phyloP scores from a whole-genome alignment of 2,797 vertebrate species.

The Oreortyx pictus region DNA sequence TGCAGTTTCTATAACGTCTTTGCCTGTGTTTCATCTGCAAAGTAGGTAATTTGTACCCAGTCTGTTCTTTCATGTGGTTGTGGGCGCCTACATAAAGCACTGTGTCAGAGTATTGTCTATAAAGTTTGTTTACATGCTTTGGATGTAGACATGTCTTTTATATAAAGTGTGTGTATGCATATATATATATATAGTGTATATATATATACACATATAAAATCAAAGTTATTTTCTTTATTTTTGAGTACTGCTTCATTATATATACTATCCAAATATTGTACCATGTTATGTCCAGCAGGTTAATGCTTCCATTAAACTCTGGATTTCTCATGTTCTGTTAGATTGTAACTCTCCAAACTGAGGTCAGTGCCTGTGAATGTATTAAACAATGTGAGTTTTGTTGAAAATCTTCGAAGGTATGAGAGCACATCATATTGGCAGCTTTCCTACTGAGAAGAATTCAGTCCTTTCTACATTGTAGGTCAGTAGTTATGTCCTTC shows the following conservation, averaged over 20 bases:
- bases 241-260: background rate
- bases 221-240: background rate
- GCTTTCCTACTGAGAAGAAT: background rate
- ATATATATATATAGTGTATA: background rate
- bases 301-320: background rate
- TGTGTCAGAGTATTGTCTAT: background rate
- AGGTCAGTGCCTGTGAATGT: background rate
- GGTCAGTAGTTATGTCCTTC: conserved; percentile 1
- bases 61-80: background rate
- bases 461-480: background rate
- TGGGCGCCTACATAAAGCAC: background rate
- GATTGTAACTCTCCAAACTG: background rate
- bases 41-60: background rate
- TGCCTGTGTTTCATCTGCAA: background rate
- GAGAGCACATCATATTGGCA: background rate
- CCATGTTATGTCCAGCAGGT: background rate
- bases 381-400: background rate
- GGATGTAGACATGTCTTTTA: background rate
- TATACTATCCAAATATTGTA: background rate
- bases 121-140: background rate
- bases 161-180: too few relatives aligned
- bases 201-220: rapidly evolving
- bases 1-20: background rate
- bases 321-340: background rate
- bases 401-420: background rate